Percentiles rank a stretch among this genome's conserved stretches.
These are phyloP conservation scores for Pentalonia nigronervosa DNA, from an alignment of 1,140 invertebrate genomes.

Conservation along the genomic window DNA sequence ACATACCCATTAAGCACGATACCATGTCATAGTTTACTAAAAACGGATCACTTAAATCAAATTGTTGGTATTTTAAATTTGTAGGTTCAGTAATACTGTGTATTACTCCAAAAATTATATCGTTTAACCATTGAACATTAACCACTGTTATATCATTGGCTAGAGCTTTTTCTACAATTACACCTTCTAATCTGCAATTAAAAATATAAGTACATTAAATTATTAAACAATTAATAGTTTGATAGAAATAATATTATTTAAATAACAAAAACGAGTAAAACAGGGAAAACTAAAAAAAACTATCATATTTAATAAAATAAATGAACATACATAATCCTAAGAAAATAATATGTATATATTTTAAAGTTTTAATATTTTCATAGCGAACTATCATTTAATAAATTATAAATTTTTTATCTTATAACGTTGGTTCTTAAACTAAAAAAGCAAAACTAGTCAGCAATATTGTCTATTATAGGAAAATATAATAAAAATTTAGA, in stretches of 20 bases:
- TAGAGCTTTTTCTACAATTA: constrained; percentile 86
- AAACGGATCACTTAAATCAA: constrained; percentile 80
- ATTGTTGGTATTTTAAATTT: too few species aligned
- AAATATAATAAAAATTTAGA: not conserved
- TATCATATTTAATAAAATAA: not conserved
- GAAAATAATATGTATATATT: too few species aligned
- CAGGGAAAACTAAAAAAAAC: not conserved
- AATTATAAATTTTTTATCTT: too few species aligned
- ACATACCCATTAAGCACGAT: constrained; percentile 87
- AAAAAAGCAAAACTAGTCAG: not conserved
- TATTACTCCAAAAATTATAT: constrained; percentile 88
- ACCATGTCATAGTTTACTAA: constrained; percentile 86
- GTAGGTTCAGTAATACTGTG: constrained; percentile 80
- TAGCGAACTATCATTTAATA: too few species aligned
- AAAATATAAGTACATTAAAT: constrained; percentile 64
- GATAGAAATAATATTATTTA: too few species aligned
- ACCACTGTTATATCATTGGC: constrained; percentile 88
- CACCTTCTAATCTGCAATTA: constrained; percentile 77
- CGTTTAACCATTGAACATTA: constrained; percentile 92
- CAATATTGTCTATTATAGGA: too few species aligned
- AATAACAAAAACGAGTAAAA: not conserved
- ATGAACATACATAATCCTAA: not conserved
- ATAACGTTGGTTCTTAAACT: too few species aligned
- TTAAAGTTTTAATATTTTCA: too few species aligned
- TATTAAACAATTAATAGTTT: constrained; percentile 9